Percentiles rank a stretch among this genome's conserved stretches.
Evolutionary conservation across 2,888 invertebrate genomes (phyloP).

Genomic region (Ectobius pallidus): DNA sequence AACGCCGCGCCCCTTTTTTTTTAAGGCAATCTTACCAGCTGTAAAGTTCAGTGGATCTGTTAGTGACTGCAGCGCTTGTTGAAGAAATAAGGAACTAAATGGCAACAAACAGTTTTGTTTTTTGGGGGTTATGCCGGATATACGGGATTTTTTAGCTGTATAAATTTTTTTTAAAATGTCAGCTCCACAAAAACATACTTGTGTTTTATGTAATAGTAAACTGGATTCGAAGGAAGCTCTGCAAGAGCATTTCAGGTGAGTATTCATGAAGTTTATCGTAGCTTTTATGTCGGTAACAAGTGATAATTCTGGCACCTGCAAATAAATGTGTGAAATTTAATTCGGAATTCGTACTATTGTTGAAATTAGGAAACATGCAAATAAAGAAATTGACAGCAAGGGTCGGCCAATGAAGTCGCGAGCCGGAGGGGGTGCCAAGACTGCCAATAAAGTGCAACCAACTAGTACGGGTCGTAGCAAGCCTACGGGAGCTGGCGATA

Average conservation of each 20-base stretch:
- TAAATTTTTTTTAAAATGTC: conserved; percentile 22
- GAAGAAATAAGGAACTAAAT: neutral
- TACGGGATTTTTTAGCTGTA: neutral
- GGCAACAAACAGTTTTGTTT: neutral
- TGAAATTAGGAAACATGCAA: conserved; percentile 63
- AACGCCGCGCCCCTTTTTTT: no score
- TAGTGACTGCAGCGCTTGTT: no score
- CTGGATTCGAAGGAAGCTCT: conserved; percentile 64
- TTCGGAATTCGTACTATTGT: no score
- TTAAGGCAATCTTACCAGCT: no score
- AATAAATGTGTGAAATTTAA: neutral
- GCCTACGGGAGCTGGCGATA: conserved; percentile 43
- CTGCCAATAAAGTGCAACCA: conserved; percentile 39
- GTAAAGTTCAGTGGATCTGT: no score
- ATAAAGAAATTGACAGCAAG: conserved; percentile 63
- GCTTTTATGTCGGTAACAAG: no score
- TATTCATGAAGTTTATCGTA: no score
- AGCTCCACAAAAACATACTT: conserved; percentile 47
- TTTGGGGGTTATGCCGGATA: conserved; percentile 13
- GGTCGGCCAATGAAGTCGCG: conserved; percentile 47
- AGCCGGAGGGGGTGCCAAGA: neutral
- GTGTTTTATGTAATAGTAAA: conserved; percentile 64
- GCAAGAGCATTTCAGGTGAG: conserved; percentile 67
- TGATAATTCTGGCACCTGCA: no score
- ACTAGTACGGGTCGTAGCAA: conserved; percentile 36